Base-by-base conservation (phyloP, 2,888 invertebrate genomes). In the Idaea biselata region DNA sequence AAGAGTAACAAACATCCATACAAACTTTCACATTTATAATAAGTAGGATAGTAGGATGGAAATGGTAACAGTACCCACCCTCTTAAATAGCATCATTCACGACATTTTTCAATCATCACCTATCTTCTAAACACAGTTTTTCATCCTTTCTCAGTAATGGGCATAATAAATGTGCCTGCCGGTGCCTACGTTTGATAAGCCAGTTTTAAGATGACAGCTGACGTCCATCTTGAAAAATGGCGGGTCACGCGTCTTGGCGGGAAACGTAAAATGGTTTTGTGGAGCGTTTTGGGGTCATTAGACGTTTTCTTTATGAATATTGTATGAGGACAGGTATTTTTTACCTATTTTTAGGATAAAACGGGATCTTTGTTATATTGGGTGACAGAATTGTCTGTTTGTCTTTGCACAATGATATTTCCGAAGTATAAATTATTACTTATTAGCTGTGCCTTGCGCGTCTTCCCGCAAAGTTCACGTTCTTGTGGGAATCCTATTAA, bases 181-280 rank as follows among this genome's bases (percentile, higher is more conserved):
- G 62, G 60, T 62, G 63, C 57, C 57, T 44, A 44, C 44, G 44
- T 44, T 44, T 44, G 44, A 44, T 44, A 44, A 44, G 44, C 44
- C 44, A 44, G 44, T 44, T 44, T 44, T 14, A 44, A 44, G 44
- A 44, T 44, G 44, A 44, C 44, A 44, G 44, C 44, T 44, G 44
- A 44, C 44, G 44, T 44, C 32, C 31, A 25, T 44, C 61, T 61
- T 67, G 68, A 68, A 67, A 70, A 64, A 70, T 70, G 63, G 44
- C 44, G 63, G 69, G 68, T 65, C 66, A 64, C 44, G 44, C 44
- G 44, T 44, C 44, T 44, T 44, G 44, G 44, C 44, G 11, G 44
- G 11, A 44, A 44, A 44, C 44, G 44, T 44, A 44, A 44, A 44
- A 14, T 8, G 44, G 8, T 44, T 44, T 44, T 44, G 44, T 44